Base-by-base conservation (phyloP, 2,888 invertebrate species). In the Macrosiphum euphorbiae region DNA sequence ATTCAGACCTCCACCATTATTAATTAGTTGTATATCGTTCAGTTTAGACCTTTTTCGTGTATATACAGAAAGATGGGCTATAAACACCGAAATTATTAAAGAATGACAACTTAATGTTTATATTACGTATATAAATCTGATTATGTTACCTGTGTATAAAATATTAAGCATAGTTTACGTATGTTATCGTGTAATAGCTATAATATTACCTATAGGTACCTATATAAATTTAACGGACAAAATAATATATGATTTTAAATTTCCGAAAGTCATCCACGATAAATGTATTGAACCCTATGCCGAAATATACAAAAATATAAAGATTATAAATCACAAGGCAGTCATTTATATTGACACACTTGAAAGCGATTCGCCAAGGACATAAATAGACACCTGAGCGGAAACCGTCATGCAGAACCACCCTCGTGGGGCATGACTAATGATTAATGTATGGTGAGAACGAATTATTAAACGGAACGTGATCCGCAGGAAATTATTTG, bases 401-500 rank as follows among this genome's bases (percentile, higher is more conserved):
- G 88, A 88, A 88, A 88, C 92, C 92, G 92, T 88, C 92, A 88
- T 88, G 92, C 92, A 88, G 92, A 92, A 92, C 88, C 92, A 92
- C 92, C 92, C 92, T 92, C 78, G 24, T 55, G 55, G 16, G n/a
- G 52, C 92, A 92, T 92, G 88, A 92, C 92, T 88, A 92, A 92
- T 92, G 91, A 92, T 92, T 92, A 92, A 92, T 92, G 78, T 78
- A 55, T 44, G 88, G 88, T 44, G 78, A 92, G 92, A 92, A 92
- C 88, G 78, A 92, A 88, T 92, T 88, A 92, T 78, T 67, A 92
- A 92, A 92, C 44, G 88, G 92, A 92, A 92, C 92, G 88, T 55
- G 92, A 92, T 88, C 67, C 88, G 88, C 88, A 44, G 88, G 92
- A 92, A 92, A 88, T 88, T 92, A 78, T 92, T 88, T 55, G 52